These are phyloP conservation scores for Cepaea nemoralis DNA, from an alignment of 1,140 invertebrate species.

Conservation along the genomic window DNA sequence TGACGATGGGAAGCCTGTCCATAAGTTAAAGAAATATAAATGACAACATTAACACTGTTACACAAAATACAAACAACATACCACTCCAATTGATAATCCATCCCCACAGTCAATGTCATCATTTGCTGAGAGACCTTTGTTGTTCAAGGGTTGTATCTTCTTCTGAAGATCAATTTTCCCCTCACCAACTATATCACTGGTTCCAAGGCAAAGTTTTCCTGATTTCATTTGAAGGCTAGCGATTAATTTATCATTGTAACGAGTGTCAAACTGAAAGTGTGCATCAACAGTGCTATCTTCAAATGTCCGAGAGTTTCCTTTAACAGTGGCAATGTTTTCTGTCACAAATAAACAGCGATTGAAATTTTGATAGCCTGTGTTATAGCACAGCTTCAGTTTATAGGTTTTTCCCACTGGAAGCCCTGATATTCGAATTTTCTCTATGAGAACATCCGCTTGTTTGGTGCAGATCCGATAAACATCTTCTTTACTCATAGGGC, in stretches of 20 bases:
- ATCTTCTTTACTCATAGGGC: conserved; percentile 44
- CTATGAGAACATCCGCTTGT: conserved; percentile 55
- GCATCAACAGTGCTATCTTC: conserved; percentile 42
- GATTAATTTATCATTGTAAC: conserved; percentile 49
- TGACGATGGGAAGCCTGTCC: no score
- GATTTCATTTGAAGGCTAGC: conserved; percentile 42
- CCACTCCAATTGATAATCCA: conserved; percentile 40
- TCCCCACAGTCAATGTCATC: conserved; percentile 45
- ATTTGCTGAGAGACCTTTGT: conserved; percentile 40
- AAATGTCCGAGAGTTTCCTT: conserved; percentile 42
- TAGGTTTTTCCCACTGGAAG: conserved; percentile 55
- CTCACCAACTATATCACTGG: conserved; percentile 40
- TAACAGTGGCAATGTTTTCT: conserved; percentile 47
- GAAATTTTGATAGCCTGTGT: conserved; percentile 52
- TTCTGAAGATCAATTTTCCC: conserved; percentile 42
- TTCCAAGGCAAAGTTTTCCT: conserved; percentile 45
- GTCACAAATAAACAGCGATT: conserved; percentile 45
- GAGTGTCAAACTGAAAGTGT: conserved; percentile 50
- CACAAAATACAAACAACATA: not conserved
- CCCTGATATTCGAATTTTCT: conserved; percentile 56
- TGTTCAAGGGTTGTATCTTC: conserved; percentile 45
- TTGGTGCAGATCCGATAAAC: conserved; percentile 57
- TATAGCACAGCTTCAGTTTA: conserved; percentile 50
- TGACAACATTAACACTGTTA: no score
- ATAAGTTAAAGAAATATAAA: no score